phyloP scores from a whole-genome alignment of 2,888 invertebrate genomes.

The Diloba caeruleocephala region DNA sequence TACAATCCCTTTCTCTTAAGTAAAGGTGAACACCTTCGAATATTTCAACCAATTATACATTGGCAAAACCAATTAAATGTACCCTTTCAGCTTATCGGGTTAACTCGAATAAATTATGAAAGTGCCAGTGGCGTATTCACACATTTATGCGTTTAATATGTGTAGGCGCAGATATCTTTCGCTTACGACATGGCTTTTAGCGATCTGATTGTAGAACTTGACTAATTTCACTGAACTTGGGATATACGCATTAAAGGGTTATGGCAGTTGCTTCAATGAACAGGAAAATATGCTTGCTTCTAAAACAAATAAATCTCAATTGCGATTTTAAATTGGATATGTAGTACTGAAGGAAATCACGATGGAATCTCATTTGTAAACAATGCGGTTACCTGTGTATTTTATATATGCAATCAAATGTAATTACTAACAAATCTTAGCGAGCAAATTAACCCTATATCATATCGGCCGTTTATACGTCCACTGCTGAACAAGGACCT shows the following conservation, averaged over 20 bases:
- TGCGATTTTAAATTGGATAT: too few species aligned
- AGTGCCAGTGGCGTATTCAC: conserved; percentile 36
- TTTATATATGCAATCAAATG: too few species aligned
- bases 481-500: too few species aligned
- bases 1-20: conserved; percentile 47
- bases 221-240: conserved; percentile 29
- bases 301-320: too few species aligned
- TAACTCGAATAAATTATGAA: conserved; percentile 55
- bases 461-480: too few species aligned
- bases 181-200: conserved; percentile 16
- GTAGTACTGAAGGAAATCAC: too few species aligned
- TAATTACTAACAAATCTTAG: too few species aligned
- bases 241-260: conserved; percentile 2
- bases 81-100: conserved; percentile 53
- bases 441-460: too few species aligned
- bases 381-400: too few species aligned
- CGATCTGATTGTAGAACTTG: conserved; percentile 30
- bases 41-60: conserved; percentile 41
- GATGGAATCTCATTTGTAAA: too few species aligned
- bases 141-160: conserved; percentile 31
- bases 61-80: conserved; percentile 54
- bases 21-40: conserved; percentile 44
- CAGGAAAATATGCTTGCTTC: too few species aligned
- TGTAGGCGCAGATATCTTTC: conserved; percentile 19
- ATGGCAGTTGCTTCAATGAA: too few species aligned